Base-by-base conservation (phyloP, 2,888 invertebrate genomes). In the Phragmatobia fuliginosa region DNA sequence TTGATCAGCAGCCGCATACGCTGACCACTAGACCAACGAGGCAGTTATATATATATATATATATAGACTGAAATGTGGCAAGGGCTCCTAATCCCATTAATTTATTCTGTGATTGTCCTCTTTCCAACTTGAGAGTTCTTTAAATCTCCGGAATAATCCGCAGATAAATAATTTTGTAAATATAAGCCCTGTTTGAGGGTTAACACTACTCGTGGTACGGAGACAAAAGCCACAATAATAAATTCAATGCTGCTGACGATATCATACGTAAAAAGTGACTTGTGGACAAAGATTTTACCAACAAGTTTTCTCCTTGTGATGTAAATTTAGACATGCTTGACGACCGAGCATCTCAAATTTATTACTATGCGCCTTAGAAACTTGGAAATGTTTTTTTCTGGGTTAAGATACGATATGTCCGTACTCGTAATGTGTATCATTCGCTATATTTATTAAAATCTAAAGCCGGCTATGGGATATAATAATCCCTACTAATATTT, bases 331-430 rank as follows among this genome's bases (percentile, higher is more conserved):
- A 21, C 45, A 45, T 21, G 45, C 45, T 45, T 45, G 45, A 45
- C 45, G 45, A 45, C 36, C 69, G 64, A 61, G 68, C 60, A 67
- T 73, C 73, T 72, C 67, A 70, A 77, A 73, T 71, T 77, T 45
- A 45, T 21, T 45, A 45, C 45, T 45, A 21, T 45, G 21, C 45
- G 21, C 45, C 14, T 45, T 21, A 45, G 21, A 21, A 45, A 45
- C 45, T 45, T 45, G 7, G 45, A 21, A n/a, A n/a, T 52, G 11
- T 11, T 52, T 52, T 52, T 49, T 52, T 52, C 11, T 25, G 10
- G n/a, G 25, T 52, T 11, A 52, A 25, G 4, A 11, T 52, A 49
- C 11, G 5, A 10, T 41, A 41, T 6, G 0, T n/a, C n/a, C n/a
- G n/a, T n/a, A n/a, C n/a, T n/a, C n/a, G n/a, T n/a, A n/a, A n/a